Evolutionary conservation across 1,140 invertebrate genomes (phyloP), one percentile per base, ranked within the genome.

Genomic region (Ceratina japonica): DNA sequence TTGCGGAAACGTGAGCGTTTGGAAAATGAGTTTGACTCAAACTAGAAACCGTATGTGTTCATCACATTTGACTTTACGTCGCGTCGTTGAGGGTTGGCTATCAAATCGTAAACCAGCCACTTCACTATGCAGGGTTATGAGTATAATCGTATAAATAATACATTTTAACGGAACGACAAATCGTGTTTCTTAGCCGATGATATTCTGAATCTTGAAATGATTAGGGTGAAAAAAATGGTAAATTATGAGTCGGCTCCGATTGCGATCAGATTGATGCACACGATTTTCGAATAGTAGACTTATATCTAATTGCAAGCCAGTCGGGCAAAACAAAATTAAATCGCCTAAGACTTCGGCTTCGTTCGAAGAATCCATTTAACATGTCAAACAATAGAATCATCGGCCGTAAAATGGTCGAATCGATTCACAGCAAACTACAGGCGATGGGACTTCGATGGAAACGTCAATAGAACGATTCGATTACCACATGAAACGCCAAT

Each of bases 121-220:
- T 16, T 68, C 52, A 51, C 65, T 31, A n/a, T 71, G 37, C 52
- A 58, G 44, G 56, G 31, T 71, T 71, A 71, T 54, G n/a, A 18
- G 44, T 49, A n/a, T 20, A 24, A 20, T 27, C n/a, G 31, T 71
- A 58, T 61, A 24, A 71, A 71, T 71, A 66, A 66, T 12, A 61
- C 15, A 58, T 44, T n/a, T n/a, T 3, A 16, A n/a, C 27, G 68
- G 13, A 58, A 58, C 20, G 24, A 18, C 51, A 70, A 31, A 0
- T 7, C 37, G 5, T 7, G 37, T 44, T 44, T 44, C 5, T 44
- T 44, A 7, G 27, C 27, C 27, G n/a, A 31, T 4, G 27, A 31
- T 24, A 16, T 54, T 8, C 0, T 56, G 31, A 71, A 44, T 71
- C 22, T 70, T 59, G 44, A n/a, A 49, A 24, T 7, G 66, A 69